Evolutionary conservation across 2,888 invertebrate genomes (phyloP), one percentile per base, ranked within the genome.

Genomic region (Plebejus argus): DNA sequence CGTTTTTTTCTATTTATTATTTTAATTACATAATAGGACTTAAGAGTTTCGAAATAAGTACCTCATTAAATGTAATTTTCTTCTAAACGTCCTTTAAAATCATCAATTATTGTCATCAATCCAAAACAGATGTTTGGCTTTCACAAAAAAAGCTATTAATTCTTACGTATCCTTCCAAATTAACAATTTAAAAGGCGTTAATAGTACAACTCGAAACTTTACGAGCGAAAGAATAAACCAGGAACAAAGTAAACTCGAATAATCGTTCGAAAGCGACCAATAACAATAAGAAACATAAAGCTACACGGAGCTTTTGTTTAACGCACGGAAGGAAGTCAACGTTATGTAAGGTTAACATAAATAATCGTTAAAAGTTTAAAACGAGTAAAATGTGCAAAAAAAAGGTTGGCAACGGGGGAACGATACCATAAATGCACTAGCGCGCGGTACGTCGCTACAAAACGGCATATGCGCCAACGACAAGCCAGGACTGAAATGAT

Each of bases 381-480:
- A 74, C 74, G 53, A 74, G 45, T 66, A 86, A 89, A 89, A 90
- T 89, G 86, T 86, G 85, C 82, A 82, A 83, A 85, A 83, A 89
- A 91, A 93, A 92, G 89, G 92, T 93, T 93, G 90, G 85, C 89
- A 88, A 90, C 87, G 85, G 83, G 84, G 85, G 90, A 85, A 84
- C 85, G 85, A 88, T 89, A 87, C 92, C 92, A 91, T 93, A 93
- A 93, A 93, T 93, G 93, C 93, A 93, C 92, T 89, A 91, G 90
- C 89, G 87, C 87, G 87, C 81, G 77, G 56, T 20, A 71, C 53
- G 80, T 81, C 77, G 77, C 78, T 33, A 77, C 76, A 76, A 83
- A 4, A 81, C 20, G 86, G 33, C 79, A 18, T 81, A 88, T 86
- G 78, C 82, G 86, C 79, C 86, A 80, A 82, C 79, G 61, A 79